Conservation (phyloP, 2,888 invertebrate genomes). For the Oligia strigilis region DNA sequence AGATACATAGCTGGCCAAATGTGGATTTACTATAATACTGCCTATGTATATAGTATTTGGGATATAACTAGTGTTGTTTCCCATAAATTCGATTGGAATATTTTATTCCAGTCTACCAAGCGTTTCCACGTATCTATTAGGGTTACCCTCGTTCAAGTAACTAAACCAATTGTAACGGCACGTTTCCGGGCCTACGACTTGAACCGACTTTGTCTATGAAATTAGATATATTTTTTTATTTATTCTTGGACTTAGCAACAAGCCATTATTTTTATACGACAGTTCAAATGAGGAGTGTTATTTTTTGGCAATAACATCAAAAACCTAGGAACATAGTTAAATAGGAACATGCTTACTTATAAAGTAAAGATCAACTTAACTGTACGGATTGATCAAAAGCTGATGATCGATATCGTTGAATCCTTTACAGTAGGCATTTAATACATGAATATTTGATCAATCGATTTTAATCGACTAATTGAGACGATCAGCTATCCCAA, state of each 20-base stretch:
- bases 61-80: neutral
- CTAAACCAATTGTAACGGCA: slow-evolving; percentile 25
- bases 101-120: slow-evolving; percentile 16
- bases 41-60: neutral
- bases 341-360: neutral
- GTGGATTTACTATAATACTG: neutral
- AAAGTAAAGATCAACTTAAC: no score
- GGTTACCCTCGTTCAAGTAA: slow-evolving; percentile 31
- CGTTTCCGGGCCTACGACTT: slow-evolving; percentile 1
- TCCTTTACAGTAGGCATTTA: neutral
- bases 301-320: neutral
- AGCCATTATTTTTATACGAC: neutral
- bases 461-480: neutral
- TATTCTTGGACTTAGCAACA: neutral
- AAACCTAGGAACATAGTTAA: neutral
- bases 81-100: slow-evolving; percentile 19
- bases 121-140: slow-evolving; percentile 4
- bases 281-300: neutral
- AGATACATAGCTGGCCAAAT: neutral
- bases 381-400: neutral
- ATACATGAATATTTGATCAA: no score
- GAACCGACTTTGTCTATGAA: neutral
- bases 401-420: neutral
- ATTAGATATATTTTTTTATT: neutral
- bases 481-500: neutral